Evolutionary conservation across 2,113 vertebrate species (phyloP).

Genomic region (Donacobius atricapilla): DNA sequence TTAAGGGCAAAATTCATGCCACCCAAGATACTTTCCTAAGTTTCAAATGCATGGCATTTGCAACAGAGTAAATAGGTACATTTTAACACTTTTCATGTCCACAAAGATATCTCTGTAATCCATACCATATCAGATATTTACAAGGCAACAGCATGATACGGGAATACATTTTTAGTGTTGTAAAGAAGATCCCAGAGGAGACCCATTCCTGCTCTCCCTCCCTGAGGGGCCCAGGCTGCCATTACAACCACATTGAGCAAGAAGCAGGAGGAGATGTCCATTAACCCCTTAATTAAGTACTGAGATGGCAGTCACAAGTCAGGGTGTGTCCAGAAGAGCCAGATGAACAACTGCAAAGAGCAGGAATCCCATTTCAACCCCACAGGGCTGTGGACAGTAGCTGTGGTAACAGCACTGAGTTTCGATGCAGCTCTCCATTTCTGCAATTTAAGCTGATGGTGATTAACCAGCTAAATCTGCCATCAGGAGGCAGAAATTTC

Average conservation of each 20-base stretch:
- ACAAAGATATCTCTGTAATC: not conserved
- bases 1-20: not conserved
- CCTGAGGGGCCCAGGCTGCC: not conserved
- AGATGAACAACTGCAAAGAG: not conserved
- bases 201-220: not conserved
- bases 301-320: not conserved
- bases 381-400: not conserved
- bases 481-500: not conserved
- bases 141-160: not conserved
- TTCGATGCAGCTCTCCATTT: not conserved
- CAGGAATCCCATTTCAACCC: not conserved
- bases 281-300: constrained; percentile 22
- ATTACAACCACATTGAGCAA: not conserved
- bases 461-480: not conserved
- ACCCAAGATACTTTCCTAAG: not conserved
- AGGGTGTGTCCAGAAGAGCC: not conserved
- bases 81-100: not conserved
- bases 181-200: not conserved
- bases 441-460: not conserved
- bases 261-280: not conserved
- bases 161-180: not conserved
- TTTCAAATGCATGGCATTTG: not conserved
- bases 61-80: not conserved
- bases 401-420: not conserved
- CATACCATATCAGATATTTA: not conserved